phyloP scores from a whole-genome alignment of 2,113 vertebrate species.

The Ageneiosus marmoratus region DNA sequence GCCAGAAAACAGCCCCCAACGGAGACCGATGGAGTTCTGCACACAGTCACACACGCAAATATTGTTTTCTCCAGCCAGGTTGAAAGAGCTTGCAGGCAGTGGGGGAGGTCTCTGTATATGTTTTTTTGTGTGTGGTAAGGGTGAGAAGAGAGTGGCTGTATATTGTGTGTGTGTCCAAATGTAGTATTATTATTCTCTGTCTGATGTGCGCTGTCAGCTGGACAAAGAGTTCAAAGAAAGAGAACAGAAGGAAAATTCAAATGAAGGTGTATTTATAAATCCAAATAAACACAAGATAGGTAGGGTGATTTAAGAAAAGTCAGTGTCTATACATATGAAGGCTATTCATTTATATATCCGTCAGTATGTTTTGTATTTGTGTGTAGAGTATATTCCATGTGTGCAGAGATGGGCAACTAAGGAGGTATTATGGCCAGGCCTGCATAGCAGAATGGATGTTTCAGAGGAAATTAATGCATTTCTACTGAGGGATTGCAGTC shows the following conservation, averaged over 20 bases:
- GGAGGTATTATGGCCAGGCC: constrained; percentile 41
- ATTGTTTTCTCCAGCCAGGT: constrained; percentile 23
- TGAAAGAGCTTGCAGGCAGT: constrained; percentile 41
- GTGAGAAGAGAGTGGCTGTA: constrained; percentile 20
- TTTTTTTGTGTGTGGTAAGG: constrained; percentile 21
- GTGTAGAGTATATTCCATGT: not conserved
- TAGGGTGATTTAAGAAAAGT: not conserved
- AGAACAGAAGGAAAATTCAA: constrained; percentile 45
- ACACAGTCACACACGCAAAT: constrained; percentile 32
- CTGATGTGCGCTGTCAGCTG: constrained; percentile 58
- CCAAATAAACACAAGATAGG: not conserved
- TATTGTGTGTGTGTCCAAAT: constrained; percentile 6
- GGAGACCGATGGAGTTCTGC: constrained; percentile 55
- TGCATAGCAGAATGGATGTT: constrained; percentile 35
- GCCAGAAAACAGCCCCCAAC: constrained; percentile 57
- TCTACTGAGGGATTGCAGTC: constrained; percentile 49
- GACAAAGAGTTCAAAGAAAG: constrained; percentile 69
- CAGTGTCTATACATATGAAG: not conserved
- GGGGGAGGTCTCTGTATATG: constrained; percentile 12
- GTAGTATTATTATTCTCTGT: constrained; percentile 62
- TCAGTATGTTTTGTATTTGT: not conserved
- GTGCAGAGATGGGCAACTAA: not conserved
- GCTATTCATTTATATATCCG: not conserved
- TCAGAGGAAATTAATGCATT: constrained; percentile 50
- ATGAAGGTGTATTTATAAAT: not conserved